Evolutionary conservation across 2,797 vertebrate genomes (phyloP).

Genomic region (Alosa sapidissima): DNA sequence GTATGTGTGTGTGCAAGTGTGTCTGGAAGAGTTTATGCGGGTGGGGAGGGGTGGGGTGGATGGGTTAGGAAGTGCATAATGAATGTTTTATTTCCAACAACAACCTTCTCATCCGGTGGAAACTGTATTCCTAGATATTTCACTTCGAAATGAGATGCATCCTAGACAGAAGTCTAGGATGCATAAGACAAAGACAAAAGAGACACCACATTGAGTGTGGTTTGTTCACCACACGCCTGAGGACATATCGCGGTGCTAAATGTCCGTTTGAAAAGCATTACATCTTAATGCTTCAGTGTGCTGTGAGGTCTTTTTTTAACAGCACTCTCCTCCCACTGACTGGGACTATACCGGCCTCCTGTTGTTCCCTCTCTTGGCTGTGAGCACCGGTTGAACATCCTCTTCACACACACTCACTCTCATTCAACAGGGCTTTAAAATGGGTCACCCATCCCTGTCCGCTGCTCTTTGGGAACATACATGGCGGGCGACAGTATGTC

Average conservation of each 20-base stretch:
- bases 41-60: not conserved
- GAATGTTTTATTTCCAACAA: slow-evolving; percentile 33
- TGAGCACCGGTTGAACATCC: not conserved
- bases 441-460: not conserved
- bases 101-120: slow-evolving; percentile 28
- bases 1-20: not conserved
- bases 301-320: not conserved
- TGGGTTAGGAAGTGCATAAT: slow-evolving; percentile 39
- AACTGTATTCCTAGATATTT: slow-evolving; percentile 7
- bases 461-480: not conserved
- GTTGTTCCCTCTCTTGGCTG: not conserved
- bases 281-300: not conserved
- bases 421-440: not conserved
- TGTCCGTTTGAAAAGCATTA: not conserved
- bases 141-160: not conserved
- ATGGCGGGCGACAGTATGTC: slow-evolving; percentile 7
- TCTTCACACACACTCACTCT: slow-evolving; percentile 11
- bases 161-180: not conserved
- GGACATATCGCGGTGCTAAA: not conserved
- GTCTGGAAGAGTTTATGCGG: slow-evolving; percentile 34
- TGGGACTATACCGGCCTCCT: not conserved
- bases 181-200: not conserved
- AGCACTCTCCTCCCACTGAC: not conserved
- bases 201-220: not conserved
- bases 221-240: not conserved